These are phyloP conservation scores for Apamea monoglypha DNA, from an alignment of 2,888 invertebrate genomes.

Conservation along the genomic window DNA sequence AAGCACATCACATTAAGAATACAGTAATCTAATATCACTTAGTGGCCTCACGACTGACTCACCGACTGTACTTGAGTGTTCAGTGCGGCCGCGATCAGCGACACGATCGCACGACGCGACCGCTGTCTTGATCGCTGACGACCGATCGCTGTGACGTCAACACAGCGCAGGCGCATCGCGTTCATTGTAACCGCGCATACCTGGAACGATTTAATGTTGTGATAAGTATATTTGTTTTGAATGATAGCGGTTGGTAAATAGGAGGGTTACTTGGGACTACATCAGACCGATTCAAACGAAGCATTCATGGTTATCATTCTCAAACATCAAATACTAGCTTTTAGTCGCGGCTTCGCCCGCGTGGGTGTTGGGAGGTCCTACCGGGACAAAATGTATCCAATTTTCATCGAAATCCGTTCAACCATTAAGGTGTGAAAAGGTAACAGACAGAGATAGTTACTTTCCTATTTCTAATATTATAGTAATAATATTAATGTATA, in stretches of 20 bases:
- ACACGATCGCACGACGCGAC: slow-evolving; percentile 56
- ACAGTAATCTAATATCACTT: slow-evolving; percentile 67
- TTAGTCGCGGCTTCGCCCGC: background rate
- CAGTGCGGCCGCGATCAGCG: slow-evolving; percentile 54
- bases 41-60: slow-evolving; percentile 68
- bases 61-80: slow-evolving; percentile 69
- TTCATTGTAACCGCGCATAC: slow-evolving; percentile 87
- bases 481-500: too few species aligned
- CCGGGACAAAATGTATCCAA: background rate
- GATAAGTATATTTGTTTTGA: slow-evolving; percentile 42
- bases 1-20: slow-evolving; percentile 31
- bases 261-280: slow-evolving; percentile 4
- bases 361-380: background rate
- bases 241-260: slow-evolving; percentile 20
- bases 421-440: background rate
- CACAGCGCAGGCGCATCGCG: slow-evolving; percentile 72
- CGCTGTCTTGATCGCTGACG: slow-evolving; percentile 54
- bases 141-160: slow-evolving; percentile 71
- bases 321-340: background rate
- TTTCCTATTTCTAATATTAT: too few species aligned
- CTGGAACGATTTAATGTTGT: slow-evolving; percentile 71
- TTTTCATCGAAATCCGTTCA: background rate
- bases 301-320: background rate
- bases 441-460: background rate
- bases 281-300: background rate